A percentile compares a stretch with the other conserved stretches of the same genome.
Evolutionary conservation across 2,797 vertebrate species (phyloP).

Genomic region (Intellagama lesueurii): DNA sequence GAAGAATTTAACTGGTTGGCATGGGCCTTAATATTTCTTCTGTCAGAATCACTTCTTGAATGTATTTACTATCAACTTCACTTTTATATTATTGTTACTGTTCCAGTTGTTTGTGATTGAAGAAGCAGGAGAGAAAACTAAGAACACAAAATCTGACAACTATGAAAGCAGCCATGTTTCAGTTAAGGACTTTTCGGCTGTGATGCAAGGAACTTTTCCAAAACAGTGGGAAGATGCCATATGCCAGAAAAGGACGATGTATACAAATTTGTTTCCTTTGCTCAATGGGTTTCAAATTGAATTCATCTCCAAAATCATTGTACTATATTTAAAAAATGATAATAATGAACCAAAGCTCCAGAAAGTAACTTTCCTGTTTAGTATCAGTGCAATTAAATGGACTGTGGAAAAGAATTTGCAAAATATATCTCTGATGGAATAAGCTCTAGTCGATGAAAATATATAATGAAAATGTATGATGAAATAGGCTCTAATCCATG

Average conservation of each 20-base stretch:
- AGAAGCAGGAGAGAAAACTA: not conserved
- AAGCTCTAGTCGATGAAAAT: not conserved
- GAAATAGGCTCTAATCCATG: not conserved
- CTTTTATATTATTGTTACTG: not conserved
- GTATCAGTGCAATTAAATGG: not conserved
- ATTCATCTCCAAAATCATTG: not conserved
- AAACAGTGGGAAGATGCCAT: not conserved
- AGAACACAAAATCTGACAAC: not conserved
- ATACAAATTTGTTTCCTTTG: not conserved
- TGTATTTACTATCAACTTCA: not conserved
- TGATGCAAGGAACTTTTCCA: not conserved
- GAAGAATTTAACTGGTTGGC: not conserved
- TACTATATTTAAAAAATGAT: not conserved
- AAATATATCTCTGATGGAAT: not conserved
- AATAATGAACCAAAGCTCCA: not conserved
- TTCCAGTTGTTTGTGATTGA: not conserved
- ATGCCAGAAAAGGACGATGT: not conserved
- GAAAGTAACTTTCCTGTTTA: not conserved
- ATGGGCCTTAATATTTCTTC: not conserved
- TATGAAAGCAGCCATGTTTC: not conserved
- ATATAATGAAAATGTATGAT: not conserved
- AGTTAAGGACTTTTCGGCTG: not conserved
- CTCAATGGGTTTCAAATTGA: not conserved
- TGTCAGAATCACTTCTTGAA: not conserved
- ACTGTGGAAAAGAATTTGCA: not conserved